phyloP scores from a whole-genome alignment of 2,888 invertebrate genomes.

The Coecobrya sp. region DNA sequence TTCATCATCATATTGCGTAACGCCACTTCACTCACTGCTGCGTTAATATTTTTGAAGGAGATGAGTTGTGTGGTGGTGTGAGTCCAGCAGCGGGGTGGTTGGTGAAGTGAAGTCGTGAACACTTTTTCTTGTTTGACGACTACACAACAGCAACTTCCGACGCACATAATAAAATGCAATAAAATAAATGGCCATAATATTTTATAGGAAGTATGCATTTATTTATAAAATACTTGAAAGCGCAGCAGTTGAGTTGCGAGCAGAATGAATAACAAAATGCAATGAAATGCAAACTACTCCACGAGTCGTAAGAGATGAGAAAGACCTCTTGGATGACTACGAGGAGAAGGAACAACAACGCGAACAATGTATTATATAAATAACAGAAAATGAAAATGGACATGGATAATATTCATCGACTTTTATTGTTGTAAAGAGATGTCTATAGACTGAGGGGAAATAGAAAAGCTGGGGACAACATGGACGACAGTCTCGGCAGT shows the following conservation, averaged over 20 bases:
- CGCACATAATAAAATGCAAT: conserved; percentile 11
- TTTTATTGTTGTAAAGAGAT: conserved; percentile 33
- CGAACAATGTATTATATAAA: conserved; percentile 50
- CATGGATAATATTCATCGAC: conserved; percentile 38
- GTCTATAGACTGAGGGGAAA: not conserved
- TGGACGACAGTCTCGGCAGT: not conserved
- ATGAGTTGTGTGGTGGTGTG: not conserved
- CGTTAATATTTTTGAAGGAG: not conserved
- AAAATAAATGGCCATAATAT: conserved; percentile 25
- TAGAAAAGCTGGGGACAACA: not conserved
- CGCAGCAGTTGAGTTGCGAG: not conserved
- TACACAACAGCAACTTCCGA: not conserved
- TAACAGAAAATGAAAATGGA: conserved; percentile 53
- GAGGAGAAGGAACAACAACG: not conserved
- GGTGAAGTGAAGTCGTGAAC: conserved; percentile 27
- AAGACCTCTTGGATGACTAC: not conserved
- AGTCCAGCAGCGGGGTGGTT: not conserved
- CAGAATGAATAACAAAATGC: not conserved
- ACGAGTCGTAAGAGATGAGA: not conserved
- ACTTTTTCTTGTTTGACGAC: conserved; percentile 48
- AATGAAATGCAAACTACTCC: conserved; percentile 47
- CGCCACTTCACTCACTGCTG: not conserved
- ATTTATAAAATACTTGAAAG: conserved; percentile 31
- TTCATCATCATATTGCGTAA: conserved; percentile 17
- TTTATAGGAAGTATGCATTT: conserved; percentile 27